Conservation (phyloP, 1,140 invertebrate genomes). For the Drosophila ficusphila region DNA sequence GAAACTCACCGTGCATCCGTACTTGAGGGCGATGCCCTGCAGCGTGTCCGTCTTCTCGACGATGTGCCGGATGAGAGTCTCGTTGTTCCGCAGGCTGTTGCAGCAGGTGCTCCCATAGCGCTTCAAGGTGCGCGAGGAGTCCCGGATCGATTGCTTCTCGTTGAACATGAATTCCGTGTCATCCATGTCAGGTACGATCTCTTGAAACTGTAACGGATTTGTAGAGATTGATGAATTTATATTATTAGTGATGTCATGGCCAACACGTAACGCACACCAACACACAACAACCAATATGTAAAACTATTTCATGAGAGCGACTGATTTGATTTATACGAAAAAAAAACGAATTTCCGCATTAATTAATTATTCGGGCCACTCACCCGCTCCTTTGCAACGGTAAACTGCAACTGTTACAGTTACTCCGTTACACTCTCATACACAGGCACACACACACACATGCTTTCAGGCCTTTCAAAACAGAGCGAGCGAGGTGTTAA, state of each 20-base stretch:
- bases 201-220: conserved; percentile 76
- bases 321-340: not conserved
- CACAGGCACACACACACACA: not conserved
- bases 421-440: conserved; percentile 3
- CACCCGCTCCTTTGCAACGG: conserved; percentile 28
- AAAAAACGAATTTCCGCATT: conserved; percentile 6
- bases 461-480: conserved; percentile 12
- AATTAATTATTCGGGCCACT: conserved; percentile 17
- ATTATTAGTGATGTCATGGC: conserved; percentile 59
- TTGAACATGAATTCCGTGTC: conserved; percentile 90
- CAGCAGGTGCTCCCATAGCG: conserved; percentile 94
- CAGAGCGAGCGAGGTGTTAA: conserved; percentile 8
- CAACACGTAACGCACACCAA: conserved; percentile 25
- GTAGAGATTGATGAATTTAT: conserved; percentile 4
- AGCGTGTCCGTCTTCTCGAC: conserved; percentile 93
- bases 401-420: conserved; percentile 26
- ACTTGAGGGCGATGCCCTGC: conserved; percentile 96
- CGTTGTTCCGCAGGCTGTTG: conserved; percentile 86
- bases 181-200: conserved; percentile 86
- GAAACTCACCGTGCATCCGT: conserved; percentile 93
- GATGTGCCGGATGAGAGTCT: conserved; percentile 91
- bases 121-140: conserved; percentile 91
- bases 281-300: not conserved
- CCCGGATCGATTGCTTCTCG: conserved; percentile 93
- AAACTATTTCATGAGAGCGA: not conserved